These are phyloP conservation scores for Pararge aegeria DNA, from an alignment of 1,140 invertebrate species.

Conservation along the genomic window DNA sequence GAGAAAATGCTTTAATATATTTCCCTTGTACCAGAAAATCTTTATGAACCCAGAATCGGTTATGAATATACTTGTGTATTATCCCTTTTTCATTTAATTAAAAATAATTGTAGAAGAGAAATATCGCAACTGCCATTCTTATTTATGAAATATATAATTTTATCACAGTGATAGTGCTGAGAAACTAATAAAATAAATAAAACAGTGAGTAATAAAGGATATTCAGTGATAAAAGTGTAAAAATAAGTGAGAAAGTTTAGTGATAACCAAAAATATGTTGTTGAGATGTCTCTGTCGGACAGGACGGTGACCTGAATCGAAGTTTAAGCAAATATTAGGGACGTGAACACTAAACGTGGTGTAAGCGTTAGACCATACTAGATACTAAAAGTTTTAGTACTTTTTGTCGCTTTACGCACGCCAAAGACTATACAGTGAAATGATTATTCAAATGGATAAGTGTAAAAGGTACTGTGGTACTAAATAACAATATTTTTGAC, in stretches of 20 bases:
- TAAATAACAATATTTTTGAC: no score
- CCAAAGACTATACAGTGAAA: background rate
- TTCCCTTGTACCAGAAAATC: background rate
- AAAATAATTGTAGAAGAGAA: slow-evolving; percentile 18
- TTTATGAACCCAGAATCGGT: background rate
- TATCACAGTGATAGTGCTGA: slow-evolving; percentile 5
- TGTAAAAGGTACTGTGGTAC: background rate
- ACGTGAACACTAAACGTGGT: slow-evolving; percentile 25
- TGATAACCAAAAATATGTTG: slow-evolving; percentile 41
- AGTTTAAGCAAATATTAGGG: slow-evolving; percentile 42
- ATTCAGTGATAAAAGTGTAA: slow-evolving; percentile 1
- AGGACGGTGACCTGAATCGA: slow-evolving; percentile 63
- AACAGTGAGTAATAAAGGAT: slow-evolving; percentile 2
- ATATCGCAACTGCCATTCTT: slow-evolving; percentile 48
- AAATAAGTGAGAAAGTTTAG: slow-evolving; percentile 14
- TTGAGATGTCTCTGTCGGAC: slow-evolving; percentile 57
- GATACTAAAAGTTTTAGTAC: background rate
- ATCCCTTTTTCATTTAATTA: background rate
- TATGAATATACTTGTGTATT: background rate
- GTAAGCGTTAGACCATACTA: slow-evolving; percentile 50
- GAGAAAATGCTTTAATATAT: background rate
- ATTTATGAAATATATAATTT: slow-evolving; percentile 19
- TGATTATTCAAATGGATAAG: background rate
- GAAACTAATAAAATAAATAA: slow-evolving; percentile 12
- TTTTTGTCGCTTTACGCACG: background rate